phyloP scores from a whole-genome alignment of 2,113 vertebrate genomes.

The Chinchilla lanigera region DNA sequence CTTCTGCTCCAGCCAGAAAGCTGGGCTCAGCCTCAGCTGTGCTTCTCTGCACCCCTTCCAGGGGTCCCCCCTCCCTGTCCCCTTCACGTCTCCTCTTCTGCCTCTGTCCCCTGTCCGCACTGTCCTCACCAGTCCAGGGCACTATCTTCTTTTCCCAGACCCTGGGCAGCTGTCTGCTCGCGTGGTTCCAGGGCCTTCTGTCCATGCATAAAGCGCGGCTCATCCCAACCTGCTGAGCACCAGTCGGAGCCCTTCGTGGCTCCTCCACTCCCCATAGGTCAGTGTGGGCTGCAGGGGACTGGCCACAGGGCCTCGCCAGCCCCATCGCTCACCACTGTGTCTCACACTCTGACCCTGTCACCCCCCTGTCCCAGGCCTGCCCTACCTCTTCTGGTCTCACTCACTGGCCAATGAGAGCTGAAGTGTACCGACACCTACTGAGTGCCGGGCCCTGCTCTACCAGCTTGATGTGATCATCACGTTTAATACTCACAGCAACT shows the following conservation, averaged over 20 bases:
- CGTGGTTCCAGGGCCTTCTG: not conserved
- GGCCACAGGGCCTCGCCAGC: not conserved
- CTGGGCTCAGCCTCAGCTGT: not conserved
- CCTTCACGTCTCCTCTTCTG: not conserved
- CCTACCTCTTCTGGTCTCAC: not conserved
- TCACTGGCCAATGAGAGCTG: not conserved
- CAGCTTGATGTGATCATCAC: not conserved
- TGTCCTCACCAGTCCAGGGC: not conserved
- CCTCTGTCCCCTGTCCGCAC: too few species aligned
- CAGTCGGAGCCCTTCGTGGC: not conserved
- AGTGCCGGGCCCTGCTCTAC: not conserved
- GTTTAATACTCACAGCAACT: not conserved
- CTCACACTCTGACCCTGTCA: not conserved
- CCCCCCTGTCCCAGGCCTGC: not conserved
- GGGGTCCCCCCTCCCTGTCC: not conserved
- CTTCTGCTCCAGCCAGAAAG: accelerated
- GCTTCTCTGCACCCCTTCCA: not conserved
- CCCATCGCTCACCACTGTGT: accelerated
- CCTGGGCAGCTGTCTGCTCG: accelerated
- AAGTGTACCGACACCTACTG: too few species aligned
- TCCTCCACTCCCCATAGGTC: not conserved
- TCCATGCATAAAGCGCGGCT: accelerated
- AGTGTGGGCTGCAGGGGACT: accelerated
- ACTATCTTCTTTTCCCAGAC: not conserved
- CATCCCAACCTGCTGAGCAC: accelerated